These are phyloP conservation scores for Brachionus plicatilis DNA, from an alignment of 1,140 invertebrate species.

Conservation along the genomic window DNA sequence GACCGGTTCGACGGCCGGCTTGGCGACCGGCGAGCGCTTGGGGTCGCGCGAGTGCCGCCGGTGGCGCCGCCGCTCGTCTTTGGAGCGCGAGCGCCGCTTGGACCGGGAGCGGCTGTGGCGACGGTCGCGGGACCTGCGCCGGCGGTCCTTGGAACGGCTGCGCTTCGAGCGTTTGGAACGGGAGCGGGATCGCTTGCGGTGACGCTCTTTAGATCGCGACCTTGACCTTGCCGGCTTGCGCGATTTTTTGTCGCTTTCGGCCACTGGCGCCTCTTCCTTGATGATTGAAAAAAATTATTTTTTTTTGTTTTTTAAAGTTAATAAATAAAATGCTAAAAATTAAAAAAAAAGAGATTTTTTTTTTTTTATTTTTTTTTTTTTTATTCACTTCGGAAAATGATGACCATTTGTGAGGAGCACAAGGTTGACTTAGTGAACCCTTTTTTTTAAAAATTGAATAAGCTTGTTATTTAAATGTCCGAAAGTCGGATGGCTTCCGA, in stretches of 20 bases:
- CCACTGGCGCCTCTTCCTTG: background rate
- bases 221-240: background rate
- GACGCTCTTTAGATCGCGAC: background rate
- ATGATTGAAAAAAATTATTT: too few relatives aligned
- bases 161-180: constrained; percentile 19
- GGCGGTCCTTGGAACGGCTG: background rate
- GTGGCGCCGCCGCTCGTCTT: background rate
- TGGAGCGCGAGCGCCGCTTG: background rate
- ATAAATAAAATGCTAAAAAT: background rate
- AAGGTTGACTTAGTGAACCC: background rate
- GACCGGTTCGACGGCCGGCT: background rate
- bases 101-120: background rate
- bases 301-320: background rate
- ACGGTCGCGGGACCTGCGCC: background rate
- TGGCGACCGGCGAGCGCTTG: background rate
- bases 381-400: background rate
- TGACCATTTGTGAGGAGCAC: background rate
- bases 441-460: constrained; percentile 1
- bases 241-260: background rate
- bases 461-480: background rate
- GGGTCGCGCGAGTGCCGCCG: background rate
- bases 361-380: background rate
- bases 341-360: background rate
- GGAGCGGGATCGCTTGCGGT: background rate
- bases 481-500: background rate